Base-by-base conservation (phyloP, 53 echinoderm and acorn worm genomes). In the Glandiceps talaboti region DNA sequence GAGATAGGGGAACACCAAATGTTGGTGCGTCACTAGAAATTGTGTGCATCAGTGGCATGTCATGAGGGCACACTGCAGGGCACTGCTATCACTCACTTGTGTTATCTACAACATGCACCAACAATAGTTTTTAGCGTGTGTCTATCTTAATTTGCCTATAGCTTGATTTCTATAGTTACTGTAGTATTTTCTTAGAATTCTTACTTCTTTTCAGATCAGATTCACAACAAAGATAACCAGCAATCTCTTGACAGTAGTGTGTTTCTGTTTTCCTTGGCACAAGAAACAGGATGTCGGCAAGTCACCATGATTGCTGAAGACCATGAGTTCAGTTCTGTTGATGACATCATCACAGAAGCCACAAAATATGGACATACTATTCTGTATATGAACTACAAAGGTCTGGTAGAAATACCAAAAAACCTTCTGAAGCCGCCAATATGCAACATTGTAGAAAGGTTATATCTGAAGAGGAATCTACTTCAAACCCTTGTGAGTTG, bases 321-420 rank as follows among this genome's bases (percentile, higher is more conserved):
- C 27, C 74, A 82, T 29, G 89, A 91, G 74, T 77, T 81, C 0
- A 91, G 87, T 32, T 86, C 84, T 75, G 81, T 89, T 28, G 74
- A 72, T 26, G 92, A 91, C 1, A 33, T 91, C 77, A 77, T 91
- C 30, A 64, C 81, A 20, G 92, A 91, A 27, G 88, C 89, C n/a
- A 26, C 30, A 20, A 32, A 80, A 14, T 78, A 86, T 27, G 79
- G 84, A 14, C 86, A 84, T 81, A 33, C 78, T 28, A 86, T 82
- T 28, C 82, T 91, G 1, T 86, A 84, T 64, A 86, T 91, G 33
- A 91, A 91, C 80, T 91, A 91, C 85, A 91, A 89, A 80, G 89
- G 92, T 10, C 80, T 91, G 80, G 77, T 76, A 14, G 45, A 81
- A 72, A 76, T 85, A 74, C 85, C 85, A 1, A 12, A 74, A 28